A percentile compares a stretch with the other conserved stretches of the same genome.
These are phyloP conservation scores for Scaptomyza cyrtandrae DNA, from an alignment of 2,888 invertebrate genomes.

Conservation along the genomic window DNA sequence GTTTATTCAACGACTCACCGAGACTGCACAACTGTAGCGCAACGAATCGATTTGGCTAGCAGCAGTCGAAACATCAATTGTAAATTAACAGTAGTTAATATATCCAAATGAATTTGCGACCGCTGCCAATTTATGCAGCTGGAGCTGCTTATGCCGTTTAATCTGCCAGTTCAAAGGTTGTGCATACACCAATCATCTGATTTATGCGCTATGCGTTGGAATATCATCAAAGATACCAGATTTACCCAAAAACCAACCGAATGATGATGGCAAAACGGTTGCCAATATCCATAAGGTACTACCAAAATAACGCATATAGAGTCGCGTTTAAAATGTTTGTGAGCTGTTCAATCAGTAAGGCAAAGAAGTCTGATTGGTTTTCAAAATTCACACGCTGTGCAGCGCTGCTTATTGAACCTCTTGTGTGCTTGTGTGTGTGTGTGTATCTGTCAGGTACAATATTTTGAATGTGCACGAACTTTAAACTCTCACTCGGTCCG, in stretches of 20 bases:
- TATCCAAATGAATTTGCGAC: slow-evolving; percentile 59
- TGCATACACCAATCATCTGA: slow-evolving; percentile 37
- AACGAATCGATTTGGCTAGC: slow-evolving; percentile 68
- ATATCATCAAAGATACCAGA: slow-evolving; percentile 33
- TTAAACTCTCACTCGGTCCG: slow-evolving; percentile 59
- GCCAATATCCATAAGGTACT: slow-evolving; percentile 34
- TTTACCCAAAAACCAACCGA: slow-evolving; percentile 6
- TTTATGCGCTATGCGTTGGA: slow-evolving; percentile 31
- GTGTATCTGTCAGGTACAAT: slow-evolving; percentile 62
- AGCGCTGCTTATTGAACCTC: slow-evolving; percentile 56
- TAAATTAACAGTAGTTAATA: slow-evolving; percentile 74
- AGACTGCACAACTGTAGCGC: slow-evolving; percentile 41
- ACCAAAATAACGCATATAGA: neutral
- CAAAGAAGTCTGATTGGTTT: slow-evolving; percentile 60
- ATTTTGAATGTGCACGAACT: slow-evolving; percentile 63
- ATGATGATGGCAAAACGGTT: slow-evolving; percentile 45
- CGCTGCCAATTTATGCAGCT: slow-evolving; percentile 62
- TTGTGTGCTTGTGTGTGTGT: slow-evolving; percentile 27
- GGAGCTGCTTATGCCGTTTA: slow-evolving; percentile 41
- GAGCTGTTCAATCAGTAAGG: slow-evolving; percentile 27
- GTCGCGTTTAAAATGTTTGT: neutral
- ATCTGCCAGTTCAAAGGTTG: slow-evolving; percentile 55
- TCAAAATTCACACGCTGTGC: slow-evolving; percentile 67
- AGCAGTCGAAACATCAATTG: slow-evolving; percentile 66
- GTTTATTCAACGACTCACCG: slow-evolving; percentile 2